phyloP scores from a whole-genome alignment of 1,140 invertebrate species.

The Apis cerana region DNA sequence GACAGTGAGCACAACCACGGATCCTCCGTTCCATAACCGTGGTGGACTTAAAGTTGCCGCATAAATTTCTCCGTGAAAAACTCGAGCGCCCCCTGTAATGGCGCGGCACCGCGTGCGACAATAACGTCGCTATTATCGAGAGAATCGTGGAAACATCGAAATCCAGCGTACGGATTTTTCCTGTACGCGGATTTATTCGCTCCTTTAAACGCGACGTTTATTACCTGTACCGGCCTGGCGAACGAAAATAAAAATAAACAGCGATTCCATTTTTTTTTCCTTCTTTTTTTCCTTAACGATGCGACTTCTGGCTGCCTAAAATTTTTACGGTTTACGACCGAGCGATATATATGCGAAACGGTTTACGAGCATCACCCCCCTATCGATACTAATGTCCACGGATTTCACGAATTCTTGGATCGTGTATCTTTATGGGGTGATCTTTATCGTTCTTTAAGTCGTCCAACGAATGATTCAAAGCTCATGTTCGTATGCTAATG shows the following conservation, averaged over 20 bases:
- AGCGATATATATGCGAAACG: slow-evolving; percentile 1
- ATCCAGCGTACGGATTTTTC: neutral
- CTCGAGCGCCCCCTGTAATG: slow-evolving; percentile 40
- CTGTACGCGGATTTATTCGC: slow-evolving; percentile 33
- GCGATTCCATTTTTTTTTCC: slow-evolving; percentile 4
- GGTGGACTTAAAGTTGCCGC: slow-evolving; percentile 43
- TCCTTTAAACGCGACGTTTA: slow-evolving; percentile 49
- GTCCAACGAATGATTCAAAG: too few relatives aligned
- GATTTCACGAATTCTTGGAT: neutral
- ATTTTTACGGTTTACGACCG: slow-evolving; percentile 37
- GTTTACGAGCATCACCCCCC: neutral
- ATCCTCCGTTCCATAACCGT: slow-evolving; percentile 22
- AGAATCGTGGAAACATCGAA: slow-evolving; percentile 40
- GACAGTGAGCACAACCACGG: slow-evolving; percentile 31
- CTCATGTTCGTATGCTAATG: neutral
- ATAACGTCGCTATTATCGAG: slow-evolving; percentile 52
- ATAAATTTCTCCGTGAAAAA: slow-evolving; percentile 56
- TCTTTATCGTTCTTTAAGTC: too few relatives aligned
- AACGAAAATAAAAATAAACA: slow-evolving; percentile 43
- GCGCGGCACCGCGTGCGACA: slow-evolving; percentile 28
- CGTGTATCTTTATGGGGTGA: too few relatives aligned
- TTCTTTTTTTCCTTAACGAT: slow-evolving; percentile 33
- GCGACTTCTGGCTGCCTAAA: slow-evolving; percentile 19
- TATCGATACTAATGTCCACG: slow-evolving; percentile 4
- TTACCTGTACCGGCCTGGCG: slow-evolving; percentile 31